A percentile compares a stretch with the other conserved stretches of the same genome.
Evolutionary conservation across 2,113 vertebrate species (phyloP).

Genomic region (Dromas ardeola): DNA sequence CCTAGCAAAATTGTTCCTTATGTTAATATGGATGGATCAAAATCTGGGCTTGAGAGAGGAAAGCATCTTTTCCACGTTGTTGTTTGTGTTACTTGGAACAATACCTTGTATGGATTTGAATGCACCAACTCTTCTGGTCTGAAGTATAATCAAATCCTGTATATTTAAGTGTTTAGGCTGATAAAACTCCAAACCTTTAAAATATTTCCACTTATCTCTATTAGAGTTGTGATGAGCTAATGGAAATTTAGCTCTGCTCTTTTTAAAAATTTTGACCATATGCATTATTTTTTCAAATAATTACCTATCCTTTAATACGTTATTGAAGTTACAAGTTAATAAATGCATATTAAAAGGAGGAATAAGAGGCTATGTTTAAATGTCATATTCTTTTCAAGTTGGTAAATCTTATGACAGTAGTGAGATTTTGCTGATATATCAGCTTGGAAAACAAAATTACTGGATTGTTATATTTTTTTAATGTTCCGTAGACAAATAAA

Average conservation of each 20-base stretch:
- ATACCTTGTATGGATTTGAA: conserved; percentile 11
- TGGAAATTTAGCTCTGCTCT: conserved; percentile 2
- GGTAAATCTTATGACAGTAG: background rate
- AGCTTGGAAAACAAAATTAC: background rate
- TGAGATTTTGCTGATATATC: background rate
- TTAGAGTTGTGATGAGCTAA: background rate
- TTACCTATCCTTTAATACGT: background rate
- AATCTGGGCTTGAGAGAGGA: conserved; percentile 2
- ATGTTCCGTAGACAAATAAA: conserved; percentile 16
- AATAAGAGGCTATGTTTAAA: background rate
- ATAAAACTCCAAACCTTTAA: background rate
- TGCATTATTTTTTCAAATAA: conserved; percentile 28
- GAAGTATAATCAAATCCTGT: background rate
- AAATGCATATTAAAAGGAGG: background rate
- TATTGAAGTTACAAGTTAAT: conserved; percentile 16
- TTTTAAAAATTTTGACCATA: background rate
- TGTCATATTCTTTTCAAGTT: conserved; percentile 7
- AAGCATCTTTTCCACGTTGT: conserved; percentile 1
- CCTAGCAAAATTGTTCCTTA: conserved; percentile 1
- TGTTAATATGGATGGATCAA: conserved; percentile 16
- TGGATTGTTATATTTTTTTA: conserved; percentile 61
- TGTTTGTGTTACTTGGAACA: conserved; percentile 20
- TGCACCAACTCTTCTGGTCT: conserved; percentile 3
- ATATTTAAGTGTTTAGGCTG: background rate
- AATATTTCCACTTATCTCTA: background rate